These are phyloP conservation scores for Pimephales promelas DNA, from an alignment of 2,113 vertebrate genomes.

Conservation along the genomic window DNA sequence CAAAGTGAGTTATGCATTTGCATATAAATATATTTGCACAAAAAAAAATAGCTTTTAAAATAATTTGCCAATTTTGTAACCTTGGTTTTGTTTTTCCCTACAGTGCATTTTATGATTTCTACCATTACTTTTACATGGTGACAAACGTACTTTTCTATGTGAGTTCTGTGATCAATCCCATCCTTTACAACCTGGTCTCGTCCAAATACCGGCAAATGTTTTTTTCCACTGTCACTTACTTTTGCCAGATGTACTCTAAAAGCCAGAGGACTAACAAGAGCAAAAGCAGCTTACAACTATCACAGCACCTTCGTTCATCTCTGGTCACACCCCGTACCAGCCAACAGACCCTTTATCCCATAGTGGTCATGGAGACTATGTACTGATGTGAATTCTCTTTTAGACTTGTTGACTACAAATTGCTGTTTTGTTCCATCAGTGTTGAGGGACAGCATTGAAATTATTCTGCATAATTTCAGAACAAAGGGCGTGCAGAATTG, in stretches of 20 bases:
- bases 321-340: constrained; percentile 22
- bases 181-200: constrained; percentile 96
- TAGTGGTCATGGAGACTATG: constrained; percentile 2
- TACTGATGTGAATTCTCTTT: not conserved
- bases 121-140: constrained; percentile 99
- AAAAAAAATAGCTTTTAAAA: not conserved
- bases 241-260: not conserved
- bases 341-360: not conserved
- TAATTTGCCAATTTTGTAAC: not conserved
- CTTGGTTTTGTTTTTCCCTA: not conserved
- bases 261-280: not conserved
- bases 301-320: not conserved
- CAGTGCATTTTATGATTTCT: constrained; percentile 89
- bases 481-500: not conserved
- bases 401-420: not conserved
- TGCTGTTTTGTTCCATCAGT: not conserved
- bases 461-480: not conserved
- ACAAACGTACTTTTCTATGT: constrained; percentile 96
- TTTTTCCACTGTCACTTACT: constrained; percentile 75
- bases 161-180: constrained; percentile 91
- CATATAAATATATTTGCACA: not conserved
- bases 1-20: constrained; percentile 72
- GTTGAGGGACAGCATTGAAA: not conserved
- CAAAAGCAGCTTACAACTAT: not conserved
- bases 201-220: constrained; percentile 93